Evolutionary conservation across 2,888 invertebrate species (phyloP), one percentile per base, ranked within the genome.

Genomic region (Hedychridium roseum): DNA sequence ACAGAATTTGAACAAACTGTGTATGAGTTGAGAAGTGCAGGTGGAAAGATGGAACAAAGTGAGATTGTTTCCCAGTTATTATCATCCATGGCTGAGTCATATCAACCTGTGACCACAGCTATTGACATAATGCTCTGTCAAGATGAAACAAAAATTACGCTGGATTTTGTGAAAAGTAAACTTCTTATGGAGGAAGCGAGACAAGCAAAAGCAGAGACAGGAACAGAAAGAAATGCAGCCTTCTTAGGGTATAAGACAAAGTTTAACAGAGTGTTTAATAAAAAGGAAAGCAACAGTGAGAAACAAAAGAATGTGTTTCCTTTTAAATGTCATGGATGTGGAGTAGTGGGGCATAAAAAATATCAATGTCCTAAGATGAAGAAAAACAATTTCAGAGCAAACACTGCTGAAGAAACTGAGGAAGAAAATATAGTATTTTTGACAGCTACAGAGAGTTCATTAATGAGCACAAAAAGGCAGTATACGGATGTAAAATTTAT

Each of bases 1-100:
- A 26, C 38, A 38, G 38, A 38, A 38, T 38, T 38, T 27, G 27
- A 38, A n/a, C 23, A 38, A 9, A 38, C 27, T 14, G 38, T 38
- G 3, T 26, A 15, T 38, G 26, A 38, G 14, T 9, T 38, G 14
- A 38, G 26, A 38, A 27, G 6, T 15, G 23, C 26, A 14, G 27
- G 38, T 26, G 16, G 27, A 3, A 23, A 38, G 12, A 23, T 38
- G 7, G 11, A 38, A 23, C 15, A 38, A 15, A 38, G 14, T 2
- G 38, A 38, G 17, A 9, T 38, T 18, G 20, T 38, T 18, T 38
- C 18, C 26, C 21, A 23, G 11, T 5, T 38, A 14, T 23, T 38
- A 14, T 20, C 38, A 5, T 20, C 38, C 2, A 38, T 38, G 38
- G 21, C 21, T n/a, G 26, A 38, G 6, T 23, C 12, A 4, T 38